A percentile compares a stretch with the other conserved stretches of the same genome.
These are phyloP conservation scores for Hyposmocoma kahamanoa DNA, from an alignment of 1,140 invertebrate species.

Conservation along the genomic window DNA sequence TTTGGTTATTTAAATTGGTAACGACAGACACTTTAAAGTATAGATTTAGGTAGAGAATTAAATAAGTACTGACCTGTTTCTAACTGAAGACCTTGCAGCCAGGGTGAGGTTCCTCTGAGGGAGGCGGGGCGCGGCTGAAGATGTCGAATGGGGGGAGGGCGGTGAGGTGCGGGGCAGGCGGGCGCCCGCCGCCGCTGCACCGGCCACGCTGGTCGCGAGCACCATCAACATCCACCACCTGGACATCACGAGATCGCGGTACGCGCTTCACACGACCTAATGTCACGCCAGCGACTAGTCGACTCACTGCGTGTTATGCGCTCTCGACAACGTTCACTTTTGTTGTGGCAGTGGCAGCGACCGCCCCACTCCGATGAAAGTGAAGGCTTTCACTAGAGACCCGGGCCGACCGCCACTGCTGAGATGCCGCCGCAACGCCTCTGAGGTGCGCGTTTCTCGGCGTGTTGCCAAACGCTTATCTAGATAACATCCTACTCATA, in stretches of 20 bases:
- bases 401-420: constrained; percentile 10
- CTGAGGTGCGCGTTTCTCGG: neutral
- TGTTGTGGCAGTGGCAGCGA: constrained; percentile 35
- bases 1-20: too few relatives aligned
- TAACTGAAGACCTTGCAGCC: constrained; percentile 46
- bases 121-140: constrained; percentile 29
- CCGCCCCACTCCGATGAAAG: constrained; percentile 62
- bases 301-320: constrained; percentile 36
- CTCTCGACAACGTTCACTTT: constrained; percentile 55
- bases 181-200: constrained; percentile 44
- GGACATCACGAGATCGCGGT: constrained; percentile 47
- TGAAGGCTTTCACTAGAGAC: constrained; percentile 51
- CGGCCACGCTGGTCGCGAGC: constrained; percentile 37
- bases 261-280: constrained; percentile 39
- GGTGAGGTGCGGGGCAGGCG: constrained; percentile 55
- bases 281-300: constrained; percentile 38
- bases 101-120: constrained; percentile 59
- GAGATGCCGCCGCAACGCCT: constrained; percentile 1
- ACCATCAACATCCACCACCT: constrained; percentile 54
- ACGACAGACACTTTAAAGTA: too few relatives aligned
- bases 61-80: constrained; percentile 50
- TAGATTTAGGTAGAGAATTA: too few relatives aligned
- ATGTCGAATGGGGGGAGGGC: constrained; percentile 26
- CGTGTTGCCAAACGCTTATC: neutral
- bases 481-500: constrained; percentile 3